Evolutionary conservation across 2,888 invertebrate genomes (phyloP).

Genomic region (Saturnia japonica): DNA sequence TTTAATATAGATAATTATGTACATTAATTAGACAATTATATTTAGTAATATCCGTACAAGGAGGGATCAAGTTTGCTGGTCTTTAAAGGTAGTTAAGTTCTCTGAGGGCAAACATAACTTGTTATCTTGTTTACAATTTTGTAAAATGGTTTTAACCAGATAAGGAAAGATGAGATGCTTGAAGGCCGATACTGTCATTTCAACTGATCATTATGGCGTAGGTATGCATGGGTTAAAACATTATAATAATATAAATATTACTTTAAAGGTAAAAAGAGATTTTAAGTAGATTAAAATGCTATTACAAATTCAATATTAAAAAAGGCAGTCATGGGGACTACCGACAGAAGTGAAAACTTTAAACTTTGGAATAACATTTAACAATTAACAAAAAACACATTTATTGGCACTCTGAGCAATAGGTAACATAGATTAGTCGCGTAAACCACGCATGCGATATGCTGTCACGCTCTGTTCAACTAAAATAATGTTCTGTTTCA

Average conservation of each 20-base stretch:
- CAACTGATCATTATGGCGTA: background rate
- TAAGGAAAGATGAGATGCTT: constrained; percentile 1
- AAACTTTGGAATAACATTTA: no score
- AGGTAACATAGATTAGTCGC: no score
- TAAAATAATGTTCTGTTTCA: no score
- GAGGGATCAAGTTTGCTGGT: background rate
- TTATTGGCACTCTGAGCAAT: no score
- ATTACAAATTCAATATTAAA: no score
- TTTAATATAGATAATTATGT: no score
- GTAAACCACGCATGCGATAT: no score
- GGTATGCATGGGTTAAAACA: background rate
- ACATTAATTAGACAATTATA: no score
- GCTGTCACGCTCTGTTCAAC: no score
- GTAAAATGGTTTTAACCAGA: background rate
- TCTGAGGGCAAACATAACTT: background rate
- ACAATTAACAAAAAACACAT: no score
- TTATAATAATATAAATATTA: background rate
- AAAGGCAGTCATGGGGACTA: no score
- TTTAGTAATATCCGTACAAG: background rate
- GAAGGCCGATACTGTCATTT: background rate
- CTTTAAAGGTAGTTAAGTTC: background rate
- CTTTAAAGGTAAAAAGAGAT: background rate
- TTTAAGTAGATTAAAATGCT: background rate
- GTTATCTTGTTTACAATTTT: constrained; percentile 6
- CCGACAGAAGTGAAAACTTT: no score